Evolutionary conservation across 2,797 vertebrate genomes (phyloP).

Genomic region (Acipenser ruthenus): DNA sequence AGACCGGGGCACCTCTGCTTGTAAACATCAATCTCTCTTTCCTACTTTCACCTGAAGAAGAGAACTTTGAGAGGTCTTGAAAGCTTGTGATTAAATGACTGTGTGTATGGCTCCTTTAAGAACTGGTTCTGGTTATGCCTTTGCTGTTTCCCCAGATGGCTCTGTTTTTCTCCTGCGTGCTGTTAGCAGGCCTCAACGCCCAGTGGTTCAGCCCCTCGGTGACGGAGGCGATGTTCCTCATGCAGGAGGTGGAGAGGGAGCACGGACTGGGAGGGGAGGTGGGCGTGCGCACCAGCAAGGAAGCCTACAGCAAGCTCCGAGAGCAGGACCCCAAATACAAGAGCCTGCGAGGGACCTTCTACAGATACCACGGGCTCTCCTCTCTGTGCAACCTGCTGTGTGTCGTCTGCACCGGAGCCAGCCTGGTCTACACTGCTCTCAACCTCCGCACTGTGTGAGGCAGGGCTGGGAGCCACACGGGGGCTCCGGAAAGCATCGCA

Average conservation of each 20-base stretch:
- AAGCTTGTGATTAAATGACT: too few relatives aligned
- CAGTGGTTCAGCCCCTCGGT: slow-evolving; percentile 66
- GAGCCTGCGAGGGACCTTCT: slow-evolving; percentile 50
- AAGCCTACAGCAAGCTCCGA: slow-evolving; percentile 65
- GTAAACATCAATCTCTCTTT: too few relatives aligned
- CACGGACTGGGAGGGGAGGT: slow-evolving; percentile 66
- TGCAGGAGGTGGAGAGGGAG: slow-evolving; percentile 69
- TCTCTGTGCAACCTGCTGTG: slow-evolving; percentile 68
- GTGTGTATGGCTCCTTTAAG: too few relatives aligned
- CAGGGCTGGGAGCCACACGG: neutral
- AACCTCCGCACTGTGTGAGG: slow-evolving; percentile 59
- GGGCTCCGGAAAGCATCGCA: neutral
- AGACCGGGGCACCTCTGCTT: too few relatives aligned
- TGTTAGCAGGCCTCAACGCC: slow-evolving; percentile 55
- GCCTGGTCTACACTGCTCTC: slow-evolving; percentile 63
- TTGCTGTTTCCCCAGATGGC: slow-evolving; percentile 49
- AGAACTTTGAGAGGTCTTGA: too few relatives aligned
- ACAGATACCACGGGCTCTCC: slow-evolving; percentile 68
- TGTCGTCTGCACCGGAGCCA: slow-evolving; percentile 63
- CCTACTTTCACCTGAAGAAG: too few relatives aligned
- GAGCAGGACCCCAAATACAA: slow-evolving; percentile 76
- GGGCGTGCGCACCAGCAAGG: slow-evolving; percentile 49
- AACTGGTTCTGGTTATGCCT: neutral
- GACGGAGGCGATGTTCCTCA: slow-evolving; percentile 57
- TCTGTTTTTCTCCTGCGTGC: slow-evolving; percentile 58